Conservation (phyloP, 2,888 invertebrate species). For the Tillus elongatus region DNA sequence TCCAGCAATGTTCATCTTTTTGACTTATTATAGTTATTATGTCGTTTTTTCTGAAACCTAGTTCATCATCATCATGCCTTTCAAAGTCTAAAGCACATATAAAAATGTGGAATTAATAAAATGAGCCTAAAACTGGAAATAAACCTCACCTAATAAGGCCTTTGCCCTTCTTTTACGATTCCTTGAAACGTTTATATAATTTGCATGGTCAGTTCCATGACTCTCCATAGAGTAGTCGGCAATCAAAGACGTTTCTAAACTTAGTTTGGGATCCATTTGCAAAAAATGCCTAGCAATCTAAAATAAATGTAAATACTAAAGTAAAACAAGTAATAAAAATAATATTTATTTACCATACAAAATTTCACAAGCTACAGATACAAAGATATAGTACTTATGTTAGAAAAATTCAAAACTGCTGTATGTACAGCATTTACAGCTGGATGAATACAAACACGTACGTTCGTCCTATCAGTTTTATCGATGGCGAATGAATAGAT, state of each 20-base stretch:
- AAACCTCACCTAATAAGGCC: constrained; percentile 66
- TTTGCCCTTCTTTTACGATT: constrained; percentile 86
- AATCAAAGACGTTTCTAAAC: constrained; percentile 67
- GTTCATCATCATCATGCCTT: constrained; percentile 93
- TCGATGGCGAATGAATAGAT: too few relatives aligned
- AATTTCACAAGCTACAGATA: too few relatives aligned
- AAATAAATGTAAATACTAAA: too few relatives aligned
- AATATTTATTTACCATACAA: too few relatives aligned
- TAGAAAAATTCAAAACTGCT: too few relatives aligned
- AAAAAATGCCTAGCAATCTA: constrained; percentile 86
- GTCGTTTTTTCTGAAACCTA: constrained; percentile 97
- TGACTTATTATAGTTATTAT: constrained; percentile 95
- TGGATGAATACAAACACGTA: too few relatives aligned
- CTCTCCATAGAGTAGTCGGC: constrained; percentile 95
- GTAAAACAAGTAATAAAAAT: constrained; percentile 5
- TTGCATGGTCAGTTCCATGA: constrained; percentile 87
- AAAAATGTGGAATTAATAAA: constrained; percentile 8
- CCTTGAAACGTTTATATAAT: constrained; percentile 86
- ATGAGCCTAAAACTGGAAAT: too few relatives aligned
- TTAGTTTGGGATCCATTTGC: constrained; percentile 79
- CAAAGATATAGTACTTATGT: too few relatives aligned
- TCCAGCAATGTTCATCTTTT: constrained; percentile 98
- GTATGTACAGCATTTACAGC: too few relatives aligned
- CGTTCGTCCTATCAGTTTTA: too few relatives aligned
- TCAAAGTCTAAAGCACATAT: constrained; percentile 69